Base-by-base conservation (phyloP, 2,888 invertebrate genomes). In the Cenopis cana region DNA sequence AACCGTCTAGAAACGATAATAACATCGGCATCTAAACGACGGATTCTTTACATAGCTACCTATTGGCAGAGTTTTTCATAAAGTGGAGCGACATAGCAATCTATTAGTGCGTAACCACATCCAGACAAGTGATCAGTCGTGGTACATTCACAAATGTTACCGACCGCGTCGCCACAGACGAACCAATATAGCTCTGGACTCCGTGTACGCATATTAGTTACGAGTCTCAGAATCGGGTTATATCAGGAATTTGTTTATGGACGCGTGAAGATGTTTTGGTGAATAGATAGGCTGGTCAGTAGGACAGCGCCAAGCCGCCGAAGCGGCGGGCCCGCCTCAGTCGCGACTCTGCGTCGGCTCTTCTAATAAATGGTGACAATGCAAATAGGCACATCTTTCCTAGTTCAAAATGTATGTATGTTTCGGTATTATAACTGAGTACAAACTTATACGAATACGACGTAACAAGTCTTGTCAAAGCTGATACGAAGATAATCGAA, bases 291-390 rank as follows among this genome's bases (percentile, higher is more conserved):
- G 41, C 50, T 62, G 61, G 49, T 69, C 57, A 57, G 65, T 73
- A 57, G 70, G 68, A 38, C 69, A 59, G 61, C 71, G 75, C 79
- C 81, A 83, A 79, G 79, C 76, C 77, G 77, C 79, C 81, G 83
- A 79, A 80, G 76, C 77, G 77, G 74, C 73, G 80, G 82, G 81
- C 81, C 76, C 82, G 82, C 78, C 71, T 76, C 73, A 76, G 82
- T 78, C 85, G 83, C 86, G 85, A 81, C 85, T 80, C 75, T 68
- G 78, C 79, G 82, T 76, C 83, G 83, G 52, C 64, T 50, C 62
- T 50, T 50, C 8, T 9, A 6, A 5, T 9, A 6, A 5, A 20
- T 11, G 5, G 33, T 50, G n/a, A 50, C 17, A 29, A 54, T 24
- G 20, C 10, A 38, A 18, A 57, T 0, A 10, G 33, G 17, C 8